Evolutionary conservation across 1,140 invertebrate genomes (phyloP).

Genomic region (Parasteatoda tepidariorum): DNA sequence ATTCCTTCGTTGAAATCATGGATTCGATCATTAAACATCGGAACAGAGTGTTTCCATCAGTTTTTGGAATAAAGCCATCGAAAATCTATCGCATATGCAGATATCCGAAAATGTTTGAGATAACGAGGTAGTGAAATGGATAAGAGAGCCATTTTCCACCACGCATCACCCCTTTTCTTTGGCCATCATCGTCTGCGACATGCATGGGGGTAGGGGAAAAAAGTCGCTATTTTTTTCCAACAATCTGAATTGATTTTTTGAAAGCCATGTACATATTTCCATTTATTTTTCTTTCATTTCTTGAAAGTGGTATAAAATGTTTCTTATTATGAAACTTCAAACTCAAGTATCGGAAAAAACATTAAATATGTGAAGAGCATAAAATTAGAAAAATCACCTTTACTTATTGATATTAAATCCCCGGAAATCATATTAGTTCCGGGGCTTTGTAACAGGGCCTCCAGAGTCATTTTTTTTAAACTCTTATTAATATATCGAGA

Average conservation of each 20-base stretch:
- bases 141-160: conserved; percentile 20
- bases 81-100: conserved; percentile 17
- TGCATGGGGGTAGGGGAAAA: background rate
- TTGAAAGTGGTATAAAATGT: background rate
- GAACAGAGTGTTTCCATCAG: background rate
- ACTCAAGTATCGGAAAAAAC: too few species aligned
- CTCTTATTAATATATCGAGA: too few species aligned
- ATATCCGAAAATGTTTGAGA: conserved; percentile 16
- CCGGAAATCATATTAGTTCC: too few species aligned
- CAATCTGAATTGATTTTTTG: conserved; percentile 21
- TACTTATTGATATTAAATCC: too few species aligned
- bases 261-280: background rate
- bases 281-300: background rate
- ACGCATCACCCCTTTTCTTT: conserved; percentile 20
- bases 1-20: background rate
- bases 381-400: too few species aligned
- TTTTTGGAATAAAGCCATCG: conserved; percentile 8
- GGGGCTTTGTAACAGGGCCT: too few species aligned
- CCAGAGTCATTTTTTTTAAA: too few species aligned
- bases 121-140: conserved; percentile 27
- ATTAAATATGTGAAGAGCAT: too few species aligned
- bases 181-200: background rate
- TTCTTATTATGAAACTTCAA: too few species aligned
- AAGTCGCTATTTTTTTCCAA: conserved; percentile 3
- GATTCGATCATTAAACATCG: conserved; percentile 10